Conservation (phyloP, 2,888 invertebrate genomes). For the Mongoloraphidia duomilia region DNA sequence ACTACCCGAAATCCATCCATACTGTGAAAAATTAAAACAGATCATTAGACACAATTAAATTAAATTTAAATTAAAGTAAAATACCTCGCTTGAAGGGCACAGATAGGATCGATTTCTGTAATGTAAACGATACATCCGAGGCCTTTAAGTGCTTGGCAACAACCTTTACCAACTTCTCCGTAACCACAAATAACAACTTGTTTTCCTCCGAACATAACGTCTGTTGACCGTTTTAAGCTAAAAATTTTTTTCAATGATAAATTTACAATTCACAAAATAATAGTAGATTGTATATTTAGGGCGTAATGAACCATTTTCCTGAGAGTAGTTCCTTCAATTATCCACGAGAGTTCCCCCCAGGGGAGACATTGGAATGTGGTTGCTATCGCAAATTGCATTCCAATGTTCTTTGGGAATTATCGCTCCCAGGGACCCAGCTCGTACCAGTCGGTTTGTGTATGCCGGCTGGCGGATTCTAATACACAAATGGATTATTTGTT, state of each 20-base stretch:
- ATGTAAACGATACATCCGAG: slow-evolving; percentile 85
- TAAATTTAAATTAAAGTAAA: slow-evolving; percentile 5
- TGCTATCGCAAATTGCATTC: no score
- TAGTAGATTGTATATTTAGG: no score
- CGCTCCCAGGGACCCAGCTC: no score
- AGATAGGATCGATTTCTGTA: slow-evolving; percentile 96
- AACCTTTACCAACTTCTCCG: slow-evolving; percentile 95
- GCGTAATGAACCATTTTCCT: no score
- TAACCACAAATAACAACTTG: slow-evolving; percentile 93
- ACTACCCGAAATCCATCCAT: slow-evolving; percentile 97
- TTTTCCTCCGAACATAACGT: slow-evolving; percentile 96
- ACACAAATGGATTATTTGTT: no score
- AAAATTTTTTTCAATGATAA: slow-evolving; percentile 2
- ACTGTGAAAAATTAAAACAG: slow-evolving; percentile 31
- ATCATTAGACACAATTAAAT: not conserved
- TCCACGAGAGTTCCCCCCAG: no score
- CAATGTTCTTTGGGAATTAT: no score
- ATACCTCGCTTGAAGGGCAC: slow-evolving; percentile 86
- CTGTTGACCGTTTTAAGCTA: slow-evolving; percentile 69
- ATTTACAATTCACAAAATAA: no score
- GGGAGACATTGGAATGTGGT: no score
- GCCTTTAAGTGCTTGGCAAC: slow-evolving; percentile 87
- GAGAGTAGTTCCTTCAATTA: no score
- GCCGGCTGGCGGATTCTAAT: no score
- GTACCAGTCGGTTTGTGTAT: no score